Conservation (phyloP, 2,888 invertebrate genomes). For the Doris montereyensis region DNA sequence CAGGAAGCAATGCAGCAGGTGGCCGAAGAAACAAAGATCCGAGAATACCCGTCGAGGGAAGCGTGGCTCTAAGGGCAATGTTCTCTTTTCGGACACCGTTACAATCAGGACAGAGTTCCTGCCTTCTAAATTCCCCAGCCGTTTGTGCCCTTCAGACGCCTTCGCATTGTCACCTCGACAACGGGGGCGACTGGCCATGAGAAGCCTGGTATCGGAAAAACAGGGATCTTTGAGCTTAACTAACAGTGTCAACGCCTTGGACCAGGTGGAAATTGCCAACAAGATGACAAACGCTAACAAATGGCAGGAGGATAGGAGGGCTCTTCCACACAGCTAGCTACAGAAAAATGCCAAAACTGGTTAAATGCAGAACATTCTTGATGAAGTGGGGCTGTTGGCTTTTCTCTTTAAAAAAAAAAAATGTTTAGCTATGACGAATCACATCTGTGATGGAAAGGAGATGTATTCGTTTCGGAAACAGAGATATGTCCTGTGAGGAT, state of each 20-base stretch:
- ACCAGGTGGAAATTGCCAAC: slow-evolving; percentile 29
- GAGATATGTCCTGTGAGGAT: no score
- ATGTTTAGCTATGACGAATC: no score
- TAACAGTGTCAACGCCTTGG: slow-evolving; percentile 10
- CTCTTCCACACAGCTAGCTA: no score
- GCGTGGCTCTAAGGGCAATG: slow-evolving; percentile 35
- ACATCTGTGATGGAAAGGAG: no score
- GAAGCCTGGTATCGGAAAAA: background rate
- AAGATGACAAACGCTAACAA: no score
- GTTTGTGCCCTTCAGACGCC: background rate
- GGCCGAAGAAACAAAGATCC: slow-evolving; percentile 16
- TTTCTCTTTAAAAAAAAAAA: no score
- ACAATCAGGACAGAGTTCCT: slow-evolving; percentile 10
- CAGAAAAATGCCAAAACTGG: no score
- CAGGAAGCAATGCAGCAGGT: slow-evolving; percentile 34
- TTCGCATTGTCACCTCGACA: background rate
- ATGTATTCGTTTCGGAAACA: no score
- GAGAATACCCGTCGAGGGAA: slow-evolving; percentile 17
- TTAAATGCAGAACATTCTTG: no score
- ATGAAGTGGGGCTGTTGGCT: no score
- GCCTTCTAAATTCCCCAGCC: no score
- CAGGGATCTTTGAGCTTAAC: background rate
- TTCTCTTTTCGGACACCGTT: slow-evolving; percentile 31
- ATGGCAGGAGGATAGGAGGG: no score
- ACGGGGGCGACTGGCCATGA: slow-evolving; percentile 25